phyloP scores from a whole-genome alignment of 2,888 invertebrate species.

The Drosophila cognata region DNA sequence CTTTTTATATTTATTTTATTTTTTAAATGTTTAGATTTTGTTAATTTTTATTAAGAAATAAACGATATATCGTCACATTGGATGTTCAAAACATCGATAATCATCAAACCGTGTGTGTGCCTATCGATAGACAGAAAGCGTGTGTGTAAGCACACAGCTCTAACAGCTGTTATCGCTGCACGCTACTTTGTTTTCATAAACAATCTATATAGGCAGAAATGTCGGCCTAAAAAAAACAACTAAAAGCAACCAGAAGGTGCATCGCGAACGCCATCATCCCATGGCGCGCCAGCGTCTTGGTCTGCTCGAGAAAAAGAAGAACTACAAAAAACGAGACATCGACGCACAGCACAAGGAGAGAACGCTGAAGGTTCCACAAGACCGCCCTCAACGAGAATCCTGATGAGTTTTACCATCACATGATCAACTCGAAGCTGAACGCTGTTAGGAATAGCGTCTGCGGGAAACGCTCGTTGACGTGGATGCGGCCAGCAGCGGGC shows the following conservation, averaged over 20 bases:
- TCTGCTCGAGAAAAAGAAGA: constrained; percentile 94
- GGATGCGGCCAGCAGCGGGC: constrained; percentile 87
- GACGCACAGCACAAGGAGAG: constrained; percentile 93
- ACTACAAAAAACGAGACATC: constrained; percentile 91
- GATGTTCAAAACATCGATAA: not conserved
- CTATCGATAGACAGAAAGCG: constrained; percentile 1
- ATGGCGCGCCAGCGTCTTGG: constrained; percentile 91
- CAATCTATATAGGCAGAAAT: constrained; percentile 85
- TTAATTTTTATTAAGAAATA: not conserved
- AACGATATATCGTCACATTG: not conserved
- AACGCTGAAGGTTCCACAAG: constrained; percentile 91
- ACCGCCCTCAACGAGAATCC: constrained; percentile 97
- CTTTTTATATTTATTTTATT: not conserved
- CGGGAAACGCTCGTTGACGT: constrained; percentile 93
- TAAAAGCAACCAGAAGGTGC: constrained; percentile 93
- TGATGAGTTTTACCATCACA: constrained; percentile 99
- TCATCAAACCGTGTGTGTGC: not conserved
- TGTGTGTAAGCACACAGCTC: constrained; percentile 1
- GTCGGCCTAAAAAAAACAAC: constrained; percentile 96
- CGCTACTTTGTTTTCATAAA: constrained; percentile 41
- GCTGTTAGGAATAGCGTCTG: constrained; percentile 83
- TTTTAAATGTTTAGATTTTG: not conserved
- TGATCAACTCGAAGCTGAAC: constrained; percentile 93
- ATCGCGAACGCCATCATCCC: constrained; percentile 94
- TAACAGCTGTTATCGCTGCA: constrained; percentile 6